A percentile compares a stretch with the other conserved stretches of the same genome.
Evolutionary conservation across 2,888 invertebrate species (phyloP).

Genomic region (Punctoribates punctum): DNA sequence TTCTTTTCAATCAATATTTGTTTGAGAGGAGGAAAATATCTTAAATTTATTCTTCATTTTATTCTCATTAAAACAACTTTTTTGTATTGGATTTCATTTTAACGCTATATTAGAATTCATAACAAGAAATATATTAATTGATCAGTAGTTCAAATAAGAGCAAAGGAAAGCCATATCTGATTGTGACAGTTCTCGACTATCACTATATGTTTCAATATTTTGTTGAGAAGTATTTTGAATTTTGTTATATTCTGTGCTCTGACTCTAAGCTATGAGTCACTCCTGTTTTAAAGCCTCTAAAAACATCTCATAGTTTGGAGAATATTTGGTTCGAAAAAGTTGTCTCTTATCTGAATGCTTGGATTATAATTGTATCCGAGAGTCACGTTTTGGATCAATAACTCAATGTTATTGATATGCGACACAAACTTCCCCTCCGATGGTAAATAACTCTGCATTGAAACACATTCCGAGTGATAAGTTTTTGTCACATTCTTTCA

Average conservation of each 20-base stretch:
- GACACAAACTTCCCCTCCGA: background rate
- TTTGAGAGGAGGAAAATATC: background rate
- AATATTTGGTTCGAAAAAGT: background rate
- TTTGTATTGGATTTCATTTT: too few relatives aligned
- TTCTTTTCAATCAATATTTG: background rate
- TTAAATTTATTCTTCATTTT: background rate
- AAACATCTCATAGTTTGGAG: slow-evolving; percentile 1
- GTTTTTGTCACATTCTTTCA: too few relatives aligned
- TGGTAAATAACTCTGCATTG: background rate
- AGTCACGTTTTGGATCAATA: slow-evolving; percentile 39
- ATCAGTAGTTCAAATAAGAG: too few relatives aligned
- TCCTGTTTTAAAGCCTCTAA: background rate
- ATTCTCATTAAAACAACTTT: background rate
- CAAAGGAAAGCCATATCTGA: too few relatives aligned
- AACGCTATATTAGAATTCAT: too few relatives aligned
- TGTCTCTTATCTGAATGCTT: slow-evolving; percentile 22
- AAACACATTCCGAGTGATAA: background rate
- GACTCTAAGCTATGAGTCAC: background rate
- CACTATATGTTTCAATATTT: too few relatives aligned
- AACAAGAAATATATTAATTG: too few relatives aligned
- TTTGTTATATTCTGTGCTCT: too few relatives aligned
- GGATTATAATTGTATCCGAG: slow-evolving; percentile 34
- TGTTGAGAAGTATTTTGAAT: too few relatives aligned
- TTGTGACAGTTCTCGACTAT: too few relatives aligned
- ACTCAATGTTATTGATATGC: slow-evolving; percentile 1